Conservation (phyloP, 2,113 vertebrate species). For the Ranitomeya variabilis region DNA sequence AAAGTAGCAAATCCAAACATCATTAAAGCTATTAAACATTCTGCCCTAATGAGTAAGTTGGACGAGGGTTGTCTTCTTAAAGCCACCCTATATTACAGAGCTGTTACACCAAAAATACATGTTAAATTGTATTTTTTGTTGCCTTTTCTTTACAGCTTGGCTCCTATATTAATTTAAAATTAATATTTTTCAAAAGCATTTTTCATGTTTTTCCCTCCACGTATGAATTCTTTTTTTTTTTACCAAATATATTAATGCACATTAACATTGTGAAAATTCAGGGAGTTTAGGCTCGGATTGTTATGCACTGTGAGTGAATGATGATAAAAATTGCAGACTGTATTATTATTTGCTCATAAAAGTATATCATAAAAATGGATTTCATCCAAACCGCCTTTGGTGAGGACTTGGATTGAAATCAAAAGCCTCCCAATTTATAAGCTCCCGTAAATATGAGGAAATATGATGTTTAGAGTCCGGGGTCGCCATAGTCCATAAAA, state of each 20-base stretch:
- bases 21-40: too few relatives aligned
- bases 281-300: background rate
- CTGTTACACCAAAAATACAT: background rate
- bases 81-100: background rate
- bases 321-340: slow-evolving; percentile 20
- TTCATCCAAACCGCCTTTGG: slow-evolving; percentile 35
- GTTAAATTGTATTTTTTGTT: background rate
- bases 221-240: background rate
- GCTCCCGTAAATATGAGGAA: slow-evolving; percentile 16
- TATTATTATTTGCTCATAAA: slow-evolving; percentile 29
- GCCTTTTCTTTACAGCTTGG: too few relatives aligned
- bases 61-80: background rate
- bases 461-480: background rate
- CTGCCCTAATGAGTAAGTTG: too few relatives aligned
- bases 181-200: too few relatives aligned
- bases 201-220: background rate
- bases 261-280: background rate
- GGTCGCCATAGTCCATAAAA: background rate
- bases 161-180: too few relatives aligned
- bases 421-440: slow-evolving; percentile 40
- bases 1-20: too few relatives aligned
- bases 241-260: background rate
- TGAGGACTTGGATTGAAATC: slow-evolving; percentile 24
- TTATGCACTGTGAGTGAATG: background rate
- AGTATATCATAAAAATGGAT: slow-evolving; percentile 28